Evolutionary conservation across 1,140 invertebrate genomes (phyloP).

Genomic region (Batillaria attramentaria): DNA sequence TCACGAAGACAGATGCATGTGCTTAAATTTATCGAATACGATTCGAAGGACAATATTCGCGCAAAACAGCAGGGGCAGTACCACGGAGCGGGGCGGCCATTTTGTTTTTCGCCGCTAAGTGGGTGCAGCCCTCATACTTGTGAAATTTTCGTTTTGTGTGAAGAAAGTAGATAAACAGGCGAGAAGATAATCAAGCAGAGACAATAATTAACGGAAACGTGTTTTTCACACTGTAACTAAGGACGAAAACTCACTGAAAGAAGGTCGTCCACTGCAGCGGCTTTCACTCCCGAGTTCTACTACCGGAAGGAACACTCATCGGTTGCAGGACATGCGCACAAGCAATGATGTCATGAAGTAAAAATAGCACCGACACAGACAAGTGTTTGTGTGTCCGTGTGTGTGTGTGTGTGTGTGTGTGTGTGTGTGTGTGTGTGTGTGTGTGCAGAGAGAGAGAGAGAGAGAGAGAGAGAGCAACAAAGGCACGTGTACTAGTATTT

Average conservation of each 20-base stretch:
- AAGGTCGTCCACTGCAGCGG: background rate
- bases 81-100: too few species aligned
- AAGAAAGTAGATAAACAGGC: background rate
- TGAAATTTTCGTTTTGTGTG: background rate
- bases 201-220: background rate
- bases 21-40: too few species aligned
- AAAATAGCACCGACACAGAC: background rate
- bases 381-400: background rate
- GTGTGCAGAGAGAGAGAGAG: background rate
- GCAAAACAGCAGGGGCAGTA: too few species aligned
- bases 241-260: background rate
- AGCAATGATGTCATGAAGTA: background rate
- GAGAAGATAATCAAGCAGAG: background rate
- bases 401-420: constrained; percentile 18
- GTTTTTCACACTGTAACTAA: background rate
- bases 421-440: constrained; percentile 14
- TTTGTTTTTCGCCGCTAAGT: too few species aligned
- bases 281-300: background rate
- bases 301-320: background rate
- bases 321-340: constrained; percentile 6
- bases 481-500: too few species aligned
- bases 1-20: too few species aligned
- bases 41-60: too few species aligned
- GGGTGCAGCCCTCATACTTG: background rate
- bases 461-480: background rate